Percentiles rank a stretch among this genome's conserved stretches.
phyloP scores from a whole-genome alignment of 2,113 vertebrate genomes.

The Otocyon megalotis region DNA sequence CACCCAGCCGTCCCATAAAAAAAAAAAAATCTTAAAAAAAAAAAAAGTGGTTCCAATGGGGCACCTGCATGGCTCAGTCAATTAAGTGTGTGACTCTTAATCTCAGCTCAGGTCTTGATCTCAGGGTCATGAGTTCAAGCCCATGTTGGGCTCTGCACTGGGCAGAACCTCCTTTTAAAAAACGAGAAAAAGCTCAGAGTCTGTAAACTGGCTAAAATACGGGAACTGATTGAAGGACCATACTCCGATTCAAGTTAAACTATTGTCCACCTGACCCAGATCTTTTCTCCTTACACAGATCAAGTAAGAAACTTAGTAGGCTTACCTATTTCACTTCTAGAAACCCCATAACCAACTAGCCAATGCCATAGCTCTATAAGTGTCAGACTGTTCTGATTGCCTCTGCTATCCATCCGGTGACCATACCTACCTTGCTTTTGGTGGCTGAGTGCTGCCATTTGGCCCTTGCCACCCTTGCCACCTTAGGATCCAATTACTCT shows the following conservation, averaged over 20 bases:
- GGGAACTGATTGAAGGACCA: background rate
- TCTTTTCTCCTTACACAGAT: background rate
- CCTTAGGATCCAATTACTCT: background rate
- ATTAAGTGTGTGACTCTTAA: background rate
- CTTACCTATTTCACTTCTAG: background rate
- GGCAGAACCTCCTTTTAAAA: background rate
- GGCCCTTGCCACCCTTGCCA: background rate
- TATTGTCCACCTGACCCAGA: background rate
- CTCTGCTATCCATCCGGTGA: background rate
- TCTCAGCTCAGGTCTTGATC: background rate
- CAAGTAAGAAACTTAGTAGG: background rate
- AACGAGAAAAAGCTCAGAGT: background rate
- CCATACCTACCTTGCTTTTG: background rate
- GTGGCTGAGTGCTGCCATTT: background rate
- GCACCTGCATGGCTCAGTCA: no score
- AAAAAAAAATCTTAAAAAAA: no score
- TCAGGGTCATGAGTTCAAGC: background rate
- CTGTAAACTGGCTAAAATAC: background rate
- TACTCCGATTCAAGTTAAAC: background rate
- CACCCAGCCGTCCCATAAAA: no score
- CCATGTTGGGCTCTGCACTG: background rate
- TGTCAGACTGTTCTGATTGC: background rate
- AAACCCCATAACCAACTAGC: background rate
- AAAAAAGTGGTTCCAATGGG: no score
- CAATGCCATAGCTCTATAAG: background rate